Evolutionary conservation across 2,888 invertebrate genomes (phyloP).

Genomic region (Xestobium rufovillosum): DNA sequence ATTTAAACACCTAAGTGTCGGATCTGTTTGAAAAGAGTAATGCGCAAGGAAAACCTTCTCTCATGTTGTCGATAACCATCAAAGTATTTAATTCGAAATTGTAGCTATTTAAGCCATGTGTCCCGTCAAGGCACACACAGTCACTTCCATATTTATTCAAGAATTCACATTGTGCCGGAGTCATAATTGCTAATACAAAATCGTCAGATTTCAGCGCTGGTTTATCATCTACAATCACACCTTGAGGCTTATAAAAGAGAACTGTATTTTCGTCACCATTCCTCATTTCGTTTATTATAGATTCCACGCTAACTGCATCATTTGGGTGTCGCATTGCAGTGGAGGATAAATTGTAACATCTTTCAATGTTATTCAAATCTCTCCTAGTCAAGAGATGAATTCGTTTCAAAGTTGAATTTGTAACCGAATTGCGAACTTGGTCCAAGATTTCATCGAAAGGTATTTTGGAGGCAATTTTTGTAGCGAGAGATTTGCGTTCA

Average conservation of each 20-base stretch:
- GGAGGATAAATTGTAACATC: neutral
- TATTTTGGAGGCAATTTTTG: conserved; percentile 16
- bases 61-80: conserved; percentile 18
- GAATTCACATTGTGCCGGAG: conserved; percentile 23
- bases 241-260: conserved; percentile 8
- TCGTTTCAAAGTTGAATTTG: conserved; percentile 3
- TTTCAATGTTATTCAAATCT: conserved; percentile 19
- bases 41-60: conserved; percentile 20
- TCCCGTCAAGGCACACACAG: too few species aligned
- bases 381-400: conserved; percentile 15
- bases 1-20: too few species aligned
- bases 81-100: too few species aligned
- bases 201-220: too few species aligned
- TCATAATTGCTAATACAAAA: too few species aligned
- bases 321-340: conserved; percentile 7
- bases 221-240: too few species aligned
- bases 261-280: conserved; percentile 8
- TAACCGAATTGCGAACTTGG: conserved; percentile 8
- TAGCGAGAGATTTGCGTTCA: conserved; percentile 15
- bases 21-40: conserved; percentile 20
- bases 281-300: conserved; percentile 4
- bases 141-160: conserved; percentile 25
- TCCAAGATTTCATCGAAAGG: conserved; percentile 14
- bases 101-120: too few species aligned
- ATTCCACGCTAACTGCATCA: conserved; percentile 10